Evolutionary conservation across 2,888 invertebrate species (phyloP), one percentile per base, ranked within the genome.

Genomic region (Polietes domitor): DNA sequence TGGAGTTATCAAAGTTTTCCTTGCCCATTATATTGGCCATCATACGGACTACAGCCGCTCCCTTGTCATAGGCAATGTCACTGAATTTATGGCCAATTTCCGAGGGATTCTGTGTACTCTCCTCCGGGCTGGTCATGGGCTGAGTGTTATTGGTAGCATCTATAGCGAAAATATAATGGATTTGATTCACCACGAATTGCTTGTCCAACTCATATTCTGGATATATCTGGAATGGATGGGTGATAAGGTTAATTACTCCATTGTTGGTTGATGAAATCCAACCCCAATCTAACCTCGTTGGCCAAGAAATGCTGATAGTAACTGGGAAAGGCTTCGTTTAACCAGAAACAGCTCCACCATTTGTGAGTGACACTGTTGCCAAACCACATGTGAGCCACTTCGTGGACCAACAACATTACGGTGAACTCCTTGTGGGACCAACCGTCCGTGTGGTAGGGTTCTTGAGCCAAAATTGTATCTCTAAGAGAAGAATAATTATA

Each of bases 181-280:
- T 87, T 89, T 96, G 95, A 53, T 95, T 94, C 0, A 93, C 92
- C 1, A 96, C 94, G 88, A 96, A 96, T 87, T 96, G 95, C 7
- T 94, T 93, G 72, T 93, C 93, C 72, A 96, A 90, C 61, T 94
- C 94, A 94, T 95, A 95, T 3, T 93, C 91, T 0, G 93, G 92
- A 87, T 94, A 94, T 4, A 94, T 93, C 95, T 95, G 80, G n/a
- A 92, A 91, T 37, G 9, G 73, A n/a, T n/a, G n/a, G n/a, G n/a
- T n/a, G n/a, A n/a, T n/a, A n/a, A n/a, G n/a, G n/a, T n/a, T n/a
- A n/a, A n/a, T n/a, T n/a, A n/a, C n/a, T n/a, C n/a, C n/a, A n/a
- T n/a, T n/a, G n/a, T n/a, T n/a, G n/a, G n/a, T 37, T 37, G 7
- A 37, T 3, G 37, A 5, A n/a, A 32, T 32, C 32, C 32, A 32